Evolutionary conservation across 2,113 vertebrate species (phyloP), one percentile per base, ranked within the genome.

Genomic region (Gadus chalcogrammus): DNA sequence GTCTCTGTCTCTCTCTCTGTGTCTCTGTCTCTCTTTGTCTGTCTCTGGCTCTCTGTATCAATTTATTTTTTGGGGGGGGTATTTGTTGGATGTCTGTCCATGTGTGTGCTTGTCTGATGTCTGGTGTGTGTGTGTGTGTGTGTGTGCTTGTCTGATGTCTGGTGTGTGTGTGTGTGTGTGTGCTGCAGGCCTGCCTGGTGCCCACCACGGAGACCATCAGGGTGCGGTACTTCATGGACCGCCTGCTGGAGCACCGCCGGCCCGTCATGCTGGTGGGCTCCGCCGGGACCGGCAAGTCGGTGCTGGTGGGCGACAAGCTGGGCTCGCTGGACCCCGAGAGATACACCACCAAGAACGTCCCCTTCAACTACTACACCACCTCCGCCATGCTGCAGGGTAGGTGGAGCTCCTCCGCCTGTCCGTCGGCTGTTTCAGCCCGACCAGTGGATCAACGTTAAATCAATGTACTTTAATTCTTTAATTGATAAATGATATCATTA

Each of bases 371-470:
- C 79, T 98, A 98, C 75, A 99, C 97, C 68, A 97, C 95, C 0
- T 97, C 96, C 1, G 94, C 95, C 4, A 93, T 95, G 95, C 93
- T 99, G 48, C 97, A 99, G 88, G 97, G 97, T 99, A 87, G 73
- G 27, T 31, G 31, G 31, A 35, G 31, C 6, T 35, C 31, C 31
- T 9, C 12, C 42, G 42, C 1, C 42, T 0, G 42, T 9, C 2
- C 1, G 42, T 13, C 12, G 9, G 42, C 2, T 48, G 42, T 48
- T 13, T 48, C 2, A 48, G 42, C 12, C 2, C 42, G 42, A 11
- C 42, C 42, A 48, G 42, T 48, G 1, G 6, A 48, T 48, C 42
- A 48, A 13, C 42, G 42, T 13, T 8, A 13, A 48, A 48, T 48
- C 1, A 9, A 11, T 48, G 2, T 9, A 48, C 42, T 48, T 13